These are phyloP conservation scores for Sebastes fasciatus DNA, from an alignment of 2,113 vertebrate genomes.

Conservation along the genomic window DNA sequence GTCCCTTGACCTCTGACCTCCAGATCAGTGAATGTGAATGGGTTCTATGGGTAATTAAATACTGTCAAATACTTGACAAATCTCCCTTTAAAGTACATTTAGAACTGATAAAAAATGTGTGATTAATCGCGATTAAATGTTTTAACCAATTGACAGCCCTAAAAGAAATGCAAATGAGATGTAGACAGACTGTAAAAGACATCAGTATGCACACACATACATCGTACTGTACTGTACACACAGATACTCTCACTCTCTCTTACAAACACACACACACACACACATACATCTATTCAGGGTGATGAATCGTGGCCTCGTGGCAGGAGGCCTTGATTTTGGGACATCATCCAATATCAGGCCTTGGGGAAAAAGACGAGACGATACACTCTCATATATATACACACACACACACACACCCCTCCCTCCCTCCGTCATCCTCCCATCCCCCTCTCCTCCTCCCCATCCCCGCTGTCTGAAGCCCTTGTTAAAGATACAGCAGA, in stretches of 20 bases:
- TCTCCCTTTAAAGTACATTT: too few relatives aligned
- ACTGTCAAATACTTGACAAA: too few relatives aligned
- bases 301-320: constrained; percentile 71
- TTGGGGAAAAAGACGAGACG: constrained; percentile 65
- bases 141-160: too few relatives aligned
- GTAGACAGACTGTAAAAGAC: neutral
- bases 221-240: neutral
- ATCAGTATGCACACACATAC: neutral
- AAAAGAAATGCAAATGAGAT: neutral
- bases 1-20: too few relatives aligned
- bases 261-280: constrained; percentile 18
- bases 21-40: too few relatives aligned
- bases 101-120: too few relatives aligned
- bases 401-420: neutral
- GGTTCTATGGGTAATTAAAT: too few relatives aligned
- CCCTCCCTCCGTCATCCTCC: neutral
- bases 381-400: constrained; percentile 19
- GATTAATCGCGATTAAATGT: too few relatives aligned
- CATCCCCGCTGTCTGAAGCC: constrained; percentile 47
- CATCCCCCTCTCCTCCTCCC: neutral
- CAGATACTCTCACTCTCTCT: too few relatives aligned
- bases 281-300: constrained; percentile 45
- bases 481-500: constrained; percentile 75
- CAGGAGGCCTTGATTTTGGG: constrained; percentile 75
- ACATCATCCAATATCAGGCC: constrained; percentile 79